A percentile compares a stretch with the other conserved stretches of the same genome.
Conservation (phyloP, 1,140 invertebrate genomes). For the Homarus americanus region DNA sequence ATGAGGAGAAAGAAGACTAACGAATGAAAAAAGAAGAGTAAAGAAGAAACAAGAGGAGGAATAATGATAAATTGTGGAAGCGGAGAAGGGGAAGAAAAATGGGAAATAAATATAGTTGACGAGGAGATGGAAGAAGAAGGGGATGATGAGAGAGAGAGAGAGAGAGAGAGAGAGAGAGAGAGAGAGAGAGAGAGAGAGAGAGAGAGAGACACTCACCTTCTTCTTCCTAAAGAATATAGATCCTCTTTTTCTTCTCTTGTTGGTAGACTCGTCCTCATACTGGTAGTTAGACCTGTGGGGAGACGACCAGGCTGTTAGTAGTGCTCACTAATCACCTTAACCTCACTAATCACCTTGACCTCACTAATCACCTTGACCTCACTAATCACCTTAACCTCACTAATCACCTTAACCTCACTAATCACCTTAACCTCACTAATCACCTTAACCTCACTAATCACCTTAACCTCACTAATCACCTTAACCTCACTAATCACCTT, state of each 20-base stretch:
- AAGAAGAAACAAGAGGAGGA: not conserved
- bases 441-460: too few relatives aligned
- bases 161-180: too few relatives aligned
- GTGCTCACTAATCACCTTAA: too few relatives aligned
- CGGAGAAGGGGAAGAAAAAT: not conserved
- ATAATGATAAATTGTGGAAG: not conserved
- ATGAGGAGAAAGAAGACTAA: not conserved
- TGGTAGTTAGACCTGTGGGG: conserved; percentile 77
- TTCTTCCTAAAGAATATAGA: conserved; percentile 94
- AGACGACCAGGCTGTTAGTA: too few relatives aligned
- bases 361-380: too few relatives aligned
- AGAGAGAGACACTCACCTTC: conserved; percentile 81
- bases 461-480: too few relatives aligned
- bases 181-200: not conserved
- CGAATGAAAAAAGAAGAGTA: not conserved
- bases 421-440: too few relatives aligned
- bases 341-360: too few relatives aligned
- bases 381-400: too few relatives aligned
- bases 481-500: too few relatives aligned
- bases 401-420: too few relatives aligned
- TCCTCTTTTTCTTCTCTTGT: conserved; percentile 90
- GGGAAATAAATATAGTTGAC: not conserved
- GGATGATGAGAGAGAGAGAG: not conserved
- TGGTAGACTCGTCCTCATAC: conserved; percentile 85
- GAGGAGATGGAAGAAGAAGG: too few relatives aligned